Evolutionary conservation across 2,113 vertebrate species (phyloP).

Genomic region (Pachypanchax playfairii): DNA sequence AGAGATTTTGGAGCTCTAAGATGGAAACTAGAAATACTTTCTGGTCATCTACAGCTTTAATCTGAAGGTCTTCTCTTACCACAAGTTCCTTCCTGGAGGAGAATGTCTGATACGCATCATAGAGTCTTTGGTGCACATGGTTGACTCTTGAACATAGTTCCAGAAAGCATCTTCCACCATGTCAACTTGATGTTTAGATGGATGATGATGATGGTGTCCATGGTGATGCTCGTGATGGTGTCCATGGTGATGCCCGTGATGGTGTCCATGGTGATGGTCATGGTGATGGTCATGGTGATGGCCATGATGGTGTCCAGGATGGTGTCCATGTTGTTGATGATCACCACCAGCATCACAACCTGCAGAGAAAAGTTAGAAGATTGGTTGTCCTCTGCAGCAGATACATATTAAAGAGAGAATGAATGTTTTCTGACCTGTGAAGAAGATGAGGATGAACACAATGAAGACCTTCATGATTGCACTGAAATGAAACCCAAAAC

Average conservation of each 20-base stretch:
- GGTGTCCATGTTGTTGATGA: too few species aligned
- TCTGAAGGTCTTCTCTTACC: conserved; percentile 42
- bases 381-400: neutral
- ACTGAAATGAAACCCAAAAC: conserved; percentile 5
- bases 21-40: too few species aligned
- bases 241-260: neutral
- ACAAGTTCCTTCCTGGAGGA: conserved; percentile 58
- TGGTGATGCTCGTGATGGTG: neutral
- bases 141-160: conserved; percentile 67
- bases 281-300: neutral
- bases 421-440: conserved; percentile 51
- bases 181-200: conserved; percentile 50
- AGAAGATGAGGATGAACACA: conserved; percentile 48
- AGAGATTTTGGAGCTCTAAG: too few species aligned
- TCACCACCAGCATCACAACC: conserved; percentile 29
- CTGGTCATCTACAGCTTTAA: too few species aligned
- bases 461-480: conserved; percentile 67
- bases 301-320: neutral
- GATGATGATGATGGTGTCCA: neutral
- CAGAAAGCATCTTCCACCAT: conserved; percentile 71
- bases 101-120: conserved; percentile 59
- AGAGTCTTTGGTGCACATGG: conserved; percentile 57
- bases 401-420: neutral
- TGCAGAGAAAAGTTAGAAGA: neutral
- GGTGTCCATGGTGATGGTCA: neutral